Percentiles rank a stretch among this genome's conserved stretches.
These are phyloP conservation scores for Drosophila parvula DNA, from an alignment of 1,140 invertebrate species.

Conservation along the genomic window DNA sequence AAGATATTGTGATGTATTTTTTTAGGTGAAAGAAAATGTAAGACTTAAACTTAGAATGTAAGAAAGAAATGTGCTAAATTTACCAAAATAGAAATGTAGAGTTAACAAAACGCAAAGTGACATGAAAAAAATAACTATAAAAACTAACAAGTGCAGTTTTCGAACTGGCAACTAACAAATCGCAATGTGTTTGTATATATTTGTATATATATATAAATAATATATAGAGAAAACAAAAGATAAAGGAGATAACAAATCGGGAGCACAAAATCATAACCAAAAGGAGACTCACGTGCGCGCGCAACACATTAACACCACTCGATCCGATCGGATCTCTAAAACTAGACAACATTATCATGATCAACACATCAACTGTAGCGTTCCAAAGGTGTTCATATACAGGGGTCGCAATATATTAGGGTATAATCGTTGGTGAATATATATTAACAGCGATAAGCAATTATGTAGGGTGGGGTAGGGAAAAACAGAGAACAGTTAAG, in stretches of 20 bases:
- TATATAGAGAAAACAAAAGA: constrained; percentile 35
- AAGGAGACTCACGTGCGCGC: constrained; percentile 81
- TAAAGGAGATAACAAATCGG: constrained; percentile 67
- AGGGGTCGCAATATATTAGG: constrained; percentile 19
- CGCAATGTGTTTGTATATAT: constrained; percentile 39
- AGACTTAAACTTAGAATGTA: constrained; percentile 68
- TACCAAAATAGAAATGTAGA: constrained; percentile 43
- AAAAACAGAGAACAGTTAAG: constrained; percentile 75
- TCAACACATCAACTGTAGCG: constrained; percentile 66
- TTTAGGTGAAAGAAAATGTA: constrained; percentile 56
- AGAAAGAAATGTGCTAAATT: constrained; percentile 62
- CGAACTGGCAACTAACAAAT: constrained; percentile 63
- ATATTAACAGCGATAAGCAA: constrained; percentile 72
- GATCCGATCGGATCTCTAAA: constrained; percentile 39
- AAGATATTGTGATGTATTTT: constrained; percentile 67
- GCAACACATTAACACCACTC: constrained; percentile 81
- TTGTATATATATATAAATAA: constrained; percentile 39
- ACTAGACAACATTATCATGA: constrained; percentile 80
- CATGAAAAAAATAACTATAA: constrained; percentile 21
- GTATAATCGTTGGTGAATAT: constrained; percentile 34
- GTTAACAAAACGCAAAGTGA: constrained; percentile 44
- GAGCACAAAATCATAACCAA: constrained; percentile 80
- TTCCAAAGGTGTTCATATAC: constrained; percentile 42
- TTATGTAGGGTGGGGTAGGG: constrained; percentile 26
- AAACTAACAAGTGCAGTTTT: constrained; percentile 38